Base-by-base conservation (phyloP, 2,888 invertebrate species). In the Nymphalis polychloros region DNA sequence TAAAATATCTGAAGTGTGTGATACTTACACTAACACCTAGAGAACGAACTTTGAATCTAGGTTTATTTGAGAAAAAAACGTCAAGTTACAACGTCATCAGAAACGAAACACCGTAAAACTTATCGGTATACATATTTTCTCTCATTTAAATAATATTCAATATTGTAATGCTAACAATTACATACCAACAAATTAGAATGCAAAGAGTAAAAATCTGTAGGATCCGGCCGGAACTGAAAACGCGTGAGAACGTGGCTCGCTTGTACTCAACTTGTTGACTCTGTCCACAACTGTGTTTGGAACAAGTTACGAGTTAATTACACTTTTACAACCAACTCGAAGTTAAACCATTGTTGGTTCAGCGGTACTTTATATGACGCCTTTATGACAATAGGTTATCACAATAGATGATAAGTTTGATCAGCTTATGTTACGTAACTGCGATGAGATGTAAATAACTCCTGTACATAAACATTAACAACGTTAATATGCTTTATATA, bases 161-260 rank as follows among this genome's bases (percentile, higher is more conserved):
- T n/a, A 48, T 17, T 48, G 47, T n/a, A 48, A 13, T 20, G 23
- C 23, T 27, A 16, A 13, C 27, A 53, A 53, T 53, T 16, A 27
- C 10, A 61, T n/a, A 49, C 13, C 17, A 47, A 41, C 13, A 10
- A 27, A 10, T 47, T 65, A 60, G 67, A 62, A 69, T 53, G 65
- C 52, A 62, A 59, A 66, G 62, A 52, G 59, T 63, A 66, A 64
- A 66, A 57, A 55, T 57, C 59, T 53, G 19, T 63, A 63, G 59
- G 62, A 64, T 68, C 67, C 68, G 71, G 60, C 63, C 73, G 74
- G 71, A 71, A 70, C 70, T 48, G 61, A 20, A 67, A 46, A 50
- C 64, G 70, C 73, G 73, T 74, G 74, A 72, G 74, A 74, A 74
- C 71, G 57, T 59, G 52, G 35, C 64, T 68, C 59, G 53, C 49